Base-by-base conservation (phyloP, 2,888 invertebrate species). In the Chorisops tibialis region DNA sequence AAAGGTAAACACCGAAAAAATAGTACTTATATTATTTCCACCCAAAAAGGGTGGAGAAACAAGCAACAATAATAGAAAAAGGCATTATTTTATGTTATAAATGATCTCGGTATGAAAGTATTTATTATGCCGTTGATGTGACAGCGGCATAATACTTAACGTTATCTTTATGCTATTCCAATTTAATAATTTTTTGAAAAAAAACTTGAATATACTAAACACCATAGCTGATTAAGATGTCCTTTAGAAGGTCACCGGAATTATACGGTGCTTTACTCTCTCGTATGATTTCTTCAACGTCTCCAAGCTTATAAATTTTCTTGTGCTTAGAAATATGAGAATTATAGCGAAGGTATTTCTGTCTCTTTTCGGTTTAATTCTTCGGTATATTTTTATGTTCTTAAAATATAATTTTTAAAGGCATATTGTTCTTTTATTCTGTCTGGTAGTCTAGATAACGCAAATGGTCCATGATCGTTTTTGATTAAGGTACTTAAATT, bases 1-100 rank as follows among this genome's bases (percentile, higher is more conserved):
- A 78, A 71, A 78, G 77, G 78, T 78, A 73, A 73, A 74, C 7
- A 30, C 30, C n/a, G n/a, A 30, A 30, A 30, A 30, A 30, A 30
- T 24, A 24, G n/a, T n/a, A n/a, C n/a, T n/a, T n/a, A n/a, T n/a
- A n/a, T n/a, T n/a, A n/a, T n/a, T n/a, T n/a, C n/a, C n/a, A n/a
- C n/a, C n/a, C n/a, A n/a, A n/a, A n/a, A n/a, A n/a, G n/a, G n/a
- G n/a, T n/a, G n/a, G n/a, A n/a, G n/a, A n/a, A n/a, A n/a, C n/a
- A n/a, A n/a, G n/a, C n/a, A n/a, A n/a, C n/a, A n/a, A n/a, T n/a
- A n/a, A n/a, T n/a, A n/a, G n/a, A n/a, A n/a, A n/a, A n/a, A n/a
- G n/a, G n/a, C n/a, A n/a, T n/a, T n/a, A n/a, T n/a, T n/a, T n/a
- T n/a, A n/a, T n/a, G n/a, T n/a, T n/a, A n/a, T n/a, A n/a, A n/a